Base-by-base conservation (phyloP, 2,113 vertebrate genomes). In the Scolopax mira region DNA sequence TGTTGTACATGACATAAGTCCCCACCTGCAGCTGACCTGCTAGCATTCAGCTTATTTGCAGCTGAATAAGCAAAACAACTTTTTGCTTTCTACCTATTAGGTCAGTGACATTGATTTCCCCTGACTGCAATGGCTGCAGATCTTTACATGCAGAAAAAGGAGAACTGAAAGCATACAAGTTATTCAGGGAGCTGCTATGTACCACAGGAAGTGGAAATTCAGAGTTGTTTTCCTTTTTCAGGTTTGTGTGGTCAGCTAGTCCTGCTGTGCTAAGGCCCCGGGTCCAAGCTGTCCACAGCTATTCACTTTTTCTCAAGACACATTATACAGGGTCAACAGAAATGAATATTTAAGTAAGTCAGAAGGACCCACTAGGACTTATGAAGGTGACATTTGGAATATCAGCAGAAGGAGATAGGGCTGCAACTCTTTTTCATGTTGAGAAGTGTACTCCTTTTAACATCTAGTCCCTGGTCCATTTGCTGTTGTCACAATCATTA, bases 31-130 rank as follows among this genome's bases (percentile, higher is more conserved):
- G 83, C 51, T 95, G 60, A 79, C 44, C 83, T 92, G 85, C 74
- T 91, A 48, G 24, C 72, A 69, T 91, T 72, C 27, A 70, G 72
- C 61, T 89, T 62, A 49, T 85, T 49, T 66, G 90, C 31, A 52
- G 92, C 94, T 93, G 86, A 96, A 96, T 95, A 97, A 97, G 95
- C 94, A 96, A 96, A 97, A 94, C 70, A 91, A 85, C 88, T 49
- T 74, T 97, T 96, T 86, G 62, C 92, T 96, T 87, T 93, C 93
- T 96, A 90, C 94, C 94, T 96, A 18, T 95, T 95, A 87, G 88
- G 95, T 84, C 90, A 89, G 80, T 95, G 94, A 95, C 90, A 95
- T 77, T 60, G 93, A 95, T 97, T 85, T 93, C 92, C 93, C 81
- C 92, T 90, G 93, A 60, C 79, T 60, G 91, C 74, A 84, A 30